A percentile compares a stretch with the other conserved stretches of the same genome.
Conservation (phyloP, 2,113 vertebrate genomes). For the Lucifuga dentata region DNA sequence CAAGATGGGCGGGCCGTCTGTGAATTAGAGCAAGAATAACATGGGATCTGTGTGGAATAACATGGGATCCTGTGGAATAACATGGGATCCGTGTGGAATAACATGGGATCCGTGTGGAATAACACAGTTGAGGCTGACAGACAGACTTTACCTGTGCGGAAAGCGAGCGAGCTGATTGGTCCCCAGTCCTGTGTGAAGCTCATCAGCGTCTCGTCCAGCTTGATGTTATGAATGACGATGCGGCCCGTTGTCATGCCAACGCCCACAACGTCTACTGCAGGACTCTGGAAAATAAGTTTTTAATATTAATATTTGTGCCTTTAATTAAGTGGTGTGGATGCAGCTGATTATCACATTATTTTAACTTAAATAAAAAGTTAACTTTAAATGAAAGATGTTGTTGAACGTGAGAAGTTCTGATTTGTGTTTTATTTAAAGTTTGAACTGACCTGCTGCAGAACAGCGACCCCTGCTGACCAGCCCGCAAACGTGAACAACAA, state of each 20-base stretch:
- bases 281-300: conserved; percentile 83
- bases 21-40: neutral
- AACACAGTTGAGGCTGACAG: too few species aligned
- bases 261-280: conserved; percentile 93
- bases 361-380: too few species aligned
- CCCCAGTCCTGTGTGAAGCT: conserved; percentile 97
- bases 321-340: too few species aligned
- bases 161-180: conserved; percentile 92
- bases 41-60: too few species aligned
- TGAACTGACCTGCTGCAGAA: conserved; percentile 73
- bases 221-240: conserved; percentile 94
- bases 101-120: too few species aligned
- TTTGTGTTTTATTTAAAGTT: neutral
- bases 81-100: too few species aligned
- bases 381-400: too few species aligned
- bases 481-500: conserved; percentile 91
- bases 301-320: neutral
- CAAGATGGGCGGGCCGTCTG: conserved; percentile 93
- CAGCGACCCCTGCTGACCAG: conserved; percentile 89
- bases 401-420: too few species aligned
- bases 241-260: conserved; percentile 89
- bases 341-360: too few species aligned
- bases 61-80: too few species aligned
- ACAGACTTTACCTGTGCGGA: conserved; percentile 89
- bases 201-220: conserved; percentile 93